Conservation (phyloP, 2,888 invertebrate genomes). For the Ditula angustiorana region DNA sequence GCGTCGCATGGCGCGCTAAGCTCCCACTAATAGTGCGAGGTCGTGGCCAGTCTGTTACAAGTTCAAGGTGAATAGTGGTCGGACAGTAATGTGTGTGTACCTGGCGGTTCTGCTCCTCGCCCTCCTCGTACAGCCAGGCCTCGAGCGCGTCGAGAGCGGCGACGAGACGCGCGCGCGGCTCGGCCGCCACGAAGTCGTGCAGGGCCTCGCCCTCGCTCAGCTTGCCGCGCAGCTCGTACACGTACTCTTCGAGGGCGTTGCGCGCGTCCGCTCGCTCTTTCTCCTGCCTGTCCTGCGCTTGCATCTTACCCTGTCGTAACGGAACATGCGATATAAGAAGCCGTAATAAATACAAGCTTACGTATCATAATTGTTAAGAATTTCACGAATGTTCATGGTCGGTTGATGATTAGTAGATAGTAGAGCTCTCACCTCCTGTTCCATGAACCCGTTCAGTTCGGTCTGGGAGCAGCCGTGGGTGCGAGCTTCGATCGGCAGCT, state of each 20-base stretch:
- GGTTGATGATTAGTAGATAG: too few species aligned
- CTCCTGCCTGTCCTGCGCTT: constrained; percentile 95
- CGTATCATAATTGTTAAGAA: too few species aligned
- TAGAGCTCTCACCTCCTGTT: constrained; percentile 89
- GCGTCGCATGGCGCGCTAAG: too few species aligned
- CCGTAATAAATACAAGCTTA: neutral
- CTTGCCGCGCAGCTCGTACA: constrained; percentile 97
- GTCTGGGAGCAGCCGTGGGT: constrained; percentile 89
- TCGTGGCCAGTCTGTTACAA: too few species aligned
- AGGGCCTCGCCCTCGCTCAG: constrained; percentile 91
- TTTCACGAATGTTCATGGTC: too few species aligned
- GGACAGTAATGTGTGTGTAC: constrained; percentile 55
- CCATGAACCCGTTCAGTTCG: constrained; percentile 90
- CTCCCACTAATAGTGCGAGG: too few species aligned
- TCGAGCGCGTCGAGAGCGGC: constrained; percentile 93
- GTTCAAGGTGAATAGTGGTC: too few species aligned
- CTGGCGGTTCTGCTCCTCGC: constrained; percentile 95
- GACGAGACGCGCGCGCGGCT: constrained; percentile 87
- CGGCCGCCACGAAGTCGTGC: constrained; percentile 90
- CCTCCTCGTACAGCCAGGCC: constrained; percentile 98
- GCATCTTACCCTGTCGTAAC: constrained; percentile 88
- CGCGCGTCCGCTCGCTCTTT: constrained; percentile 98
- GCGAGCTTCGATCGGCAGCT: constrained; percentile 92
- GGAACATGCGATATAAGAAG: neutral
- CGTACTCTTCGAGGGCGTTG: constrained; percentile 99